Evolutionary conservation across 2,113 vertebrate genomes (phyloP), one percentile per base, ranked within the genome.

Genomic region (Zootoca vivipara): DNA sequence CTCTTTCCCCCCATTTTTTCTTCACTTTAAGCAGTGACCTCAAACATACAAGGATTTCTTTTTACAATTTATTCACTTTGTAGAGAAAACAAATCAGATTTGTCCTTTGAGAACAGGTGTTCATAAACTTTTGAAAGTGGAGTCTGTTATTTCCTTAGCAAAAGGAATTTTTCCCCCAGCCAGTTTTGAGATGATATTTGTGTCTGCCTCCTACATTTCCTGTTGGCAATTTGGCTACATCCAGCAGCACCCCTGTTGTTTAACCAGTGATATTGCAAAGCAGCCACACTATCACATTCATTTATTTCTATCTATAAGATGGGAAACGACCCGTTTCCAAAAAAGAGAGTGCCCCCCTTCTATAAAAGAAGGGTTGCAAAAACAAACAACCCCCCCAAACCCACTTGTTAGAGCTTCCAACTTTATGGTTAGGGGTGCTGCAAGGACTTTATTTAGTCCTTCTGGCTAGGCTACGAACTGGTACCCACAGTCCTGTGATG

Each of bases 101-200:
- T 12, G 62, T 64, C 22, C 82, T 79, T n/a, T 87, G 81, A 67
- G 10, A 58, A 86, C 7, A 85, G 0, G 1, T 0, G 0, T 62
- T 87, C 86, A 92, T 18, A 82, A 62, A 92, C 92, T 40, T 56
- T 74, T 90, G 87, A 89, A 28, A 89, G 85, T 0, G 0, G 4
- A 87, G 79, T 22, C 89, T 83, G 79, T 89, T 89, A 82, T 62
- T 62, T 90, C 79, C 64, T 91, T 65, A 65, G 85, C 42, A 83
- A 90, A 89, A 82, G 28, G 85, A 87, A 87, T 92, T 85, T 1
- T 58, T 1, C 18, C 18, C 8, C 90, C 40, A 83, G 83, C 89
- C 90, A 85, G 40, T 72, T 92, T 85, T 91, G 77, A 80, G 28
- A 46, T 46, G 46, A 46, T 46, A 46, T 10, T 3, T 74, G 33